Evolutionary conservation across 1,140 invertebrate genomes (phyloP).

Genomic region (Lineus longissimus): DNA sequence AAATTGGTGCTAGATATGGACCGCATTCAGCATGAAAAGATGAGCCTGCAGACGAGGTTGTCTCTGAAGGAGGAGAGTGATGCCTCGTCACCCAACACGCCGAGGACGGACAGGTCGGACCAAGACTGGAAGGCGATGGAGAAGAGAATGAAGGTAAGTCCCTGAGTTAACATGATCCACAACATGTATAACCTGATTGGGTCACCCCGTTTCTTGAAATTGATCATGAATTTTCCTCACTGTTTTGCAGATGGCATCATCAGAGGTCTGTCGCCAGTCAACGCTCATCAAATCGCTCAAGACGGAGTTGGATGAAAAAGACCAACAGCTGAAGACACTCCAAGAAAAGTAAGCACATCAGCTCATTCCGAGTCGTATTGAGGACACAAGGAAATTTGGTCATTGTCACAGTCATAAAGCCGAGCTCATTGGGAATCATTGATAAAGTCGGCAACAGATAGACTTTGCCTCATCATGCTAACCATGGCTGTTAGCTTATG

Average conservation of each 20-base stretch:
- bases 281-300: conserved; percentile 31
- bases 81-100: background rate
- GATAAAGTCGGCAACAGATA: too few species aligned
- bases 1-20: conserved; percentile 40
- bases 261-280: conserved; percentile 38
- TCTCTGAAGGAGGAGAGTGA: conserved; percentile 15
- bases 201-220: background rate
- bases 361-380: too few species aligned
- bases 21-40: conserved; percentile 28
- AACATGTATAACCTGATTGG: background rate
- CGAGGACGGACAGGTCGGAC: conserved; percentile 19
- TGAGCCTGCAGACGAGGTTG: conserved; percentile 15
- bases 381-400: too few species aligned
- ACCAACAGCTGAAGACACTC: conserved; percentile 33
- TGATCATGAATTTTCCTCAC: background rate
- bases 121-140: conserved; percentile 42
- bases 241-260: conserved; percentile 32
- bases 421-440: too few species aligned
- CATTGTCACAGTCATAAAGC: too few species aligned
- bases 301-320: conserved; percentile 38
- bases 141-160: conserved; percentile 35
- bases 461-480: too few species aligned
- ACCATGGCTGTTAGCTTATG: too few species aligned
- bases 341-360: conserved; percentile 35
- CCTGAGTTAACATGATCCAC: background rate